Conservation (phyloP, 2,113 vertebrate genomes). For the Protobothrops mucrosquamatus region DNA sequence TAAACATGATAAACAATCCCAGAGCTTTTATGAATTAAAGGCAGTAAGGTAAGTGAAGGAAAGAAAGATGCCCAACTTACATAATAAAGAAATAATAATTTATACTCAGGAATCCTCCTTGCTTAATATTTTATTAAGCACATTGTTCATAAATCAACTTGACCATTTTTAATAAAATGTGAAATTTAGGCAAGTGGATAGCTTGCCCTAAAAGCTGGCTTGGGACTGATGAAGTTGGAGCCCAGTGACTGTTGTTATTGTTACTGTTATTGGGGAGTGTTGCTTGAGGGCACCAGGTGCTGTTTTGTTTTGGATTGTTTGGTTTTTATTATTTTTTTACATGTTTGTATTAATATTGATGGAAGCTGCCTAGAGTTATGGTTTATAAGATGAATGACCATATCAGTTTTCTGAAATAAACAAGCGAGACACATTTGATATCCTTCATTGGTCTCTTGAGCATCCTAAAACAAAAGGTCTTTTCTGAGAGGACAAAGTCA, state of each 20-base stretch:
- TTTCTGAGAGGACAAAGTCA: neutral
- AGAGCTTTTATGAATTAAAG: conserved; percentile 43
- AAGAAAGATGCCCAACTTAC: conserved; percentile 34
- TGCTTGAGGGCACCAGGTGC: neutral
- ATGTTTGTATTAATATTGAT: neutral
- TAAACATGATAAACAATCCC: neutral
- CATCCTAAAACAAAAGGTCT: neutral
- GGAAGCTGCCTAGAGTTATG: neutral
- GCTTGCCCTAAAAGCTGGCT: neutral
- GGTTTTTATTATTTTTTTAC: neutral
- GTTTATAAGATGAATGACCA: neutral
- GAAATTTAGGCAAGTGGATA: neutral
- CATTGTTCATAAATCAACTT: neutral
- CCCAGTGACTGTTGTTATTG: neutral
- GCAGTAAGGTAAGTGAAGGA: conserved; percentile 2
- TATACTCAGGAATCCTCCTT: conserved; percentile 5
- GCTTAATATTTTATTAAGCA: neutral
- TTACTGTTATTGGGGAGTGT: neutral
- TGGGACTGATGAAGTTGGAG: neutral
- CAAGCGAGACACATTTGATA: neutral
- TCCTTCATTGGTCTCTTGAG: neutral
- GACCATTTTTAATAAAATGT: neutral
- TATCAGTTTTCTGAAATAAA: neutral
- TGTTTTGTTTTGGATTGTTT: neutral
- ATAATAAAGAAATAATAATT: conserved; percentile 43